A percentile compares a stretch with the other conserved stretches of the same genome.
phyloP scores from a whole-genome alignment of 2,888 invertebrate species.

The Plebejus anna region DNA sequence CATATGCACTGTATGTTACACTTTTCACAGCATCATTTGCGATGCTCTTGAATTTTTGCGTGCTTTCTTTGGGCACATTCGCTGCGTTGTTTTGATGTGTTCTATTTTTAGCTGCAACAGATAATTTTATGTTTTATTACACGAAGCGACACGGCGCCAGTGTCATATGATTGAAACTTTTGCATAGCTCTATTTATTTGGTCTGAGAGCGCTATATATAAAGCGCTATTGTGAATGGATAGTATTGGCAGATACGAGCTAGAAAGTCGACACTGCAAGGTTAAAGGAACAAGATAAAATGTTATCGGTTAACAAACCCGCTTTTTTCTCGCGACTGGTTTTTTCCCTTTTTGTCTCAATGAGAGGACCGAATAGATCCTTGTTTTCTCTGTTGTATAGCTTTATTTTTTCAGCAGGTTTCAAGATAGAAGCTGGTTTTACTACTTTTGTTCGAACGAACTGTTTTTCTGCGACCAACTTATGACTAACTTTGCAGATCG shows the following conservation, averaged over 20 bases:
- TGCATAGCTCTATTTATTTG: background rate
- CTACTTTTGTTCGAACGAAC: constrained; percentile 65
- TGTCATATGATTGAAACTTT: constrained; percentile 66
- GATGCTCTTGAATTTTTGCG: constrained; percentile 50
- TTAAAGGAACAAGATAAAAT: constrained; percentile 42
- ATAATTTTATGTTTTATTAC: constrained; percentile 49
- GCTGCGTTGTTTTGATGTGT: constrained; percentile 66
- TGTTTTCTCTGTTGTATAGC: constrained; percentile 72
- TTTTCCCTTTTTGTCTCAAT: constrained; percentile 71
- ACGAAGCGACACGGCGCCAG: constrained; percentile 59
- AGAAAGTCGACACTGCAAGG: constrained; percentile 48
- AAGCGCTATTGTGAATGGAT: constrained; percentile 18
- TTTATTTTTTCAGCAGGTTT: constrained; percentile 69
- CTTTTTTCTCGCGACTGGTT: constrained; percentile 58
- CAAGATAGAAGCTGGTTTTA: constrained; percentile 63
- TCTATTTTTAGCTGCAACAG: constrained; percentile 73
- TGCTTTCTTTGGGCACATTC: constrained; percentile 49
- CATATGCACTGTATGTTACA: constrained; percentile 30
- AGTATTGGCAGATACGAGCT: constrained; percentile 21
- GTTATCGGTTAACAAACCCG: constrained; percentile 52
- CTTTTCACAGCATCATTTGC: constrained; percentile 46
- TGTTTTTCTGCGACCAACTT: constrained; percentile 55
- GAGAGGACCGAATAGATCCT: constrained; percentile 71
- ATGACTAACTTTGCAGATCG: constrained; percentile 54
- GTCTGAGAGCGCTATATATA: background rate